These are phyloP conservation scores for Xiphophorus hellerii DNA, from an alignment of 2,113 vertebrate species.

Conservation along the genomic window DNA sequence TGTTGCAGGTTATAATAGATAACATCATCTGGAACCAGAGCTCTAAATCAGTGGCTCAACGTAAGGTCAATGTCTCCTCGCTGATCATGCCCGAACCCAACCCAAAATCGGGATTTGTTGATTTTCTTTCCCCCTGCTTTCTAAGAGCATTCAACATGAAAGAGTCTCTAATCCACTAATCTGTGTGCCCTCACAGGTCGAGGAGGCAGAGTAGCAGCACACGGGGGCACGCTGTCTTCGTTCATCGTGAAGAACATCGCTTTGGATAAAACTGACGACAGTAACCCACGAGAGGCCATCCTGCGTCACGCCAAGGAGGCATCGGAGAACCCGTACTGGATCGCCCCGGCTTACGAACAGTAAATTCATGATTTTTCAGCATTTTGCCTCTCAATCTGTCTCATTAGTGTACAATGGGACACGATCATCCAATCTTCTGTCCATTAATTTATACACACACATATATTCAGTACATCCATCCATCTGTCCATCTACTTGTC, in stretches of 20 bases:
- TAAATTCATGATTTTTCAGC: slow-evolving; percentile 65
- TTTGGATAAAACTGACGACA: slow-evolving; percentile 95
- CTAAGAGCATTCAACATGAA: neutral
- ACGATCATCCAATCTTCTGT: neutral
- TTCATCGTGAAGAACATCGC: slow-evolving; percentile 99
- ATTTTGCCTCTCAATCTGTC: neutral
- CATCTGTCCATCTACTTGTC: no score
- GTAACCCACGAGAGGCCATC: slow-evolving; percentile 96
- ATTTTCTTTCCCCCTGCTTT: neutral
- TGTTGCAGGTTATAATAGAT: neutral
- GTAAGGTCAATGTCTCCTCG: neutral
- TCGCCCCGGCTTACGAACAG: slow-evolving; percentile 91
- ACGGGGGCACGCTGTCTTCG: slow-evolving; percentile 94
- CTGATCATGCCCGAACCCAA: neutral
- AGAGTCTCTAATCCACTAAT: neutral
- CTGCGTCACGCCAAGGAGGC: slow-evolving; percentile 93
- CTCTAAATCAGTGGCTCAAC: neutral
- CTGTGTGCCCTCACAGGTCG: slow-evolving; percentile 80
- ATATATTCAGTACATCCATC: no score
- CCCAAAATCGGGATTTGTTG: neutral
- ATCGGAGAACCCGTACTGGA: slow-evolving; percentile 93
- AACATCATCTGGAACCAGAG: neutral
- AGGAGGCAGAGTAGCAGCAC: slow-evolving; percentile 94
- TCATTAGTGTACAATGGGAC: neutral
- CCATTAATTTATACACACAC: no score